Evolutionary conservation across 2,797 vertebrate genomes (phyloP), one percentile per base, ranked within the genome.

Genomic region (Ceryle rudis): DNA sequence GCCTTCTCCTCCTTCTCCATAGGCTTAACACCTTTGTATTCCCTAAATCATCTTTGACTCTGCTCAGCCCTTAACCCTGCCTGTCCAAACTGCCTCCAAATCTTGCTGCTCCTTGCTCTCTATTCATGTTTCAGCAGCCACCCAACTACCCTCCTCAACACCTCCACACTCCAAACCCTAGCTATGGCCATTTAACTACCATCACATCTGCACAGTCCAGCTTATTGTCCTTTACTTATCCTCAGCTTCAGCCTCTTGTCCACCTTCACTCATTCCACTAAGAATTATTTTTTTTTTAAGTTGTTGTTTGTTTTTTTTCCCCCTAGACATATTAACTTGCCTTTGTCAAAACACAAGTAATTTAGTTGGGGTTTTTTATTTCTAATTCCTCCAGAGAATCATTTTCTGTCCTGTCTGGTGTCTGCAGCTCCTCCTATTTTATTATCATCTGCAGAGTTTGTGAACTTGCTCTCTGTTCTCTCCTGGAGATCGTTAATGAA

Each of bases 401-500:
- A 7, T 71, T 80, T 79, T 81, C 70, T 72, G 62, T 86, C 55
- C 51, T 92, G 39, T 39, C 66, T 86, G 49, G 29, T 85, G 90
- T 65, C 69, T 86, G 71, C 55, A 82, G 2, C 23, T 73, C 51
- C 42, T 81, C 29, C 60, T 46, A 42, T 57, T 22, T 82, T 61
- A 37, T 57, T 67, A 65, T 87, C 86, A 92, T 82, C 83, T 89
- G 64, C 71, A 80, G 80, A 92, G 60, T 67, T 90, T 82, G 90
- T 77, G 52, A 95, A 92, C 74, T 71, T 64, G 37, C 58, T 92
- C 73, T 79, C 77, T 89, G 39, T 52, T 88, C 90, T 86, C 55
- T 94, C 67, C 33, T 82, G 90, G 83, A 95, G 86, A 92, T 73
- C 88, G 77, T 69, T 90, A 95, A 96, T 47, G 81, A 95, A 95